Conservation (phyloP, 2,113 vertebrate species). For the Porphyrio hochstetteri region DNA sequence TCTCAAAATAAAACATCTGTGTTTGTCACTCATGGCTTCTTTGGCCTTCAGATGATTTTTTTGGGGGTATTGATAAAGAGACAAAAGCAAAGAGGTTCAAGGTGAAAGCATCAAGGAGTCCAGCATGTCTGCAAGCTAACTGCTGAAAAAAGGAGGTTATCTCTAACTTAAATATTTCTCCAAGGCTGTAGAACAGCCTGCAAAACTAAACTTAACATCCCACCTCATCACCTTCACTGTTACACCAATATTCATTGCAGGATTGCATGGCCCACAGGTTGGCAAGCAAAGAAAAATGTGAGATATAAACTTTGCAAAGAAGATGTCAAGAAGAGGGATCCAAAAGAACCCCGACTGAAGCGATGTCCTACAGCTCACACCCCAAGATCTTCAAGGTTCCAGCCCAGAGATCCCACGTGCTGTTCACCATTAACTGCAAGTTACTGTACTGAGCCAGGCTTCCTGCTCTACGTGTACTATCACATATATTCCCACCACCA, state of each 20-base stretch:
- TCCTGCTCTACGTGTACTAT: background rate
- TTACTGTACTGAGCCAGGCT: background rate
- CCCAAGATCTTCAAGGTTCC: background rate
- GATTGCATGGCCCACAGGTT: fast-evolving
- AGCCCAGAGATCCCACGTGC: fast-evolving
- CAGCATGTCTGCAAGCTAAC: background rate
- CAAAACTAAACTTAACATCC: background rate
- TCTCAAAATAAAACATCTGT: background rate
- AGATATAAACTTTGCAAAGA: background rate
- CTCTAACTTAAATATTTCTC: background rate
- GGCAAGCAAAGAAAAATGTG: background rate
- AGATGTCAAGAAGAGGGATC: background rate
- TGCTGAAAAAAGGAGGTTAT: background rate
- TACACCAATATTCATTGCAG: background rate
- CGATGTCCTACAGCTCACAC: background rate
- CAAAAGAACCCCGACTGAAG: background rate
- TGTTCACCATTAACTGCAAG: background rate
- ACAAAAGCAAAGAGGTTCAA: background rate
- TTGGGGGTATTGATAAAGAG: background rate
- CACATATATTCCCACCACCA: background rate
- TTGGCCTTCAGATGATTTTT: background rate
- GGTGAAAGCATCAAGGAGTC: background rate
- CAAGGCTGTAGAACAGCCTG: background rate
- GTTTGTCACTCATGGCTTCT: background rate
- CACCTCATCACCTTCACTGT: background rate